Evolutionary conservation across 2,797 vertebrate genomes (phyloP), one percentile per base, ranked within the genome.

Genomic region (Semaprochilodus insignis): DNA sequence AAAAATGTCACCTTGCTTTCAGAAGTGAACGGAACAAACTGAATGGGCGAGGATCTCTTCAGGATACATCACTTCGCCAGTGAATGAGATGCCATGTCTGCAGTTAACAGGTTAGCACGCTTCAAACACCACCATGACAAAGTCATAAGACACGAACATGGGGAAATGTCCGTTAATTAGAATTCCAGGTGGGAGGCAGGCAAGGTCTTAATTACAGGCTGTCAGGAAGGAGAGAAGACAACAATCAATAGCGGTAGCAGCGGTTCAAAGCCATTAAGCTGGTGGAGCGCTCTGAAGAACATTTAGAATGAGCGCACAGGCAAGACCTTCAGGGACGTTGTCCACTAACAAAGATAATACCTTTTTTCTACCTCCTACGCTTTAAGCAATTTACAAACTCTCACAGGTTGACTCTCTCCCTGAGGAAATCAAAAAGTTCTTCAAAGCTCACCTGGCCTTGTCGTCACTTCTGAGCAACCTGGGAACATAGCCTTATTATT

Each of bases 361-460:
- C 59, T 48, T 48, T 16, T 34, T 70, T 31, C 31, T 63, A 63
- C 48, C 75, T 82, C 80, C 78, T 62, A 66, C 71, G 60, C 75
- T 36, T 73, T 67, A 23, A 52, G 74, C 81, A 74, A 81, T 84
- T 85, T 48, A 80, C 75, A 62, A 72, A 76, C 52, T 59, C 79
- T 71, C 72, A 65, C 63, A 62, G 31, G 55, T 62, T 27, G 36
- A 62, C n/a, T 11, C 34, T 48, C 10, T 84, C 85, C 74, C 85
- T 51, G 40, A 81, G 81, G 85, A 87, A 85, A 86, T 85, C 71
- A 83, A 87, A 78, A 57, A 55, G 51, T 83, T 23, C 17, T 34
- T 54, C 25, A 69, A 36, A 52, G n/a, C 74, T 27, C 62, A 60
- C 62, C 52, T 27, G 2, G 51, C 25, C 63, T 71, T 75, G 71